Conservation (phyloP, 2,797 vertebrate species). For the Pseudochromis fuscus region DNA sequence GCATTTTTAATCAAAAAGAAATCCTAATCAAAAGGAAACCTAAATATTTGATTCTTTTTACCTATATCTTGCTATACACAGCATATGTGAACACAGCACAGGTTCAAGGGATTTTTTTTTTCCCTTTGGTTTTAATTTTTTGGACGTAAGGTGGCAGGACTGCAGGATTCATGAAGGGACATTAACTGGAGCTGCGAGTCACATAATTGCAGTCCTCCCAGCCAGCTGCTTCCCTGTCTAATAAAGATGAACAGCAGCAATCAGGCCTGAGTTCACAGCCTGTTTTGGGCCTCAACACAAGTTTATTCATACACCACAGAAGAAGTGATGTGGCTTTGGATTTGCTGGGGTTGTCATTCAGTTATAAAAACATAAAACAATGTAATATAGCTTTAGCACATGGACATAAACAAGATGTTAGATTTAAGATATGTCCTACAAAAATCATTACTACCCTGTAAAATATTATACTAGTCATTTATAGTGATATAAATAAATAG, state of each 20-base stretch:
- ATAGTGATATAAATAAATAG: too few relatives aligned
- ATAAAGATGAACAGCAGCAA: conserved; percentile 40
- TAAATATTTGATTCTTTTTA: conserved; percentile 64
- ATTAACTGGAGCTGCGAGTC: conserved; percentile 23
- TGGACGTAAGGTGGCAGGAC: neutral
- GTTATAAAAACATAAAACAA: neutral
- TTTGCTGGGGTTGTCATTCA: neutral
- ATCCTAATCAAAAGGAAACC: conserved; percentile 62
- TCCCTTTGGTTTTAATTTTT: conserved; percentile 5
- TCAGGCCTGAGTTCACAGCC: conserved; percentile 8
- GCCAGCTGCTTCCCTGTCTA: conserved; percentile 49
- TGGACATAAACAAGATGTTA: neutral
- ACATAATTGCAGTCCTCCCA: conserved; percentile 29
- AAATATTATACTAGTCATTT: neutral
- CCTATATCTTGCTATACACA: conserved; percentile 36
- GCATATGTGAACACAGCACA: conserved; percentile 18
- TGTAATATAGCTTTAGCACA: neutral
- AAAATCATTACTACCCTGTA: neutral
- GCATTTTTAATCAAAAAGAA: conserved; percentile 68
- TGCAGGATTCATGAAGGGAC: conserved; percentile 32
- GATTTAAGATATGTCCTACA: neutral
- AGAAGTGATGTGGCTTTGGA: neutral
- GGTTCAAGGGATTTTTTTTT: conserved; percentile 26
- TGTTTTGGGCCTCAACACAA: conserved; percentile 6
- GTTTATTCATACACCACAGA: conserved; percentile 20